Base-by-base conservation (phyloP, 2,888 invertebrate species). In the Oasisia sp. region DNA sequence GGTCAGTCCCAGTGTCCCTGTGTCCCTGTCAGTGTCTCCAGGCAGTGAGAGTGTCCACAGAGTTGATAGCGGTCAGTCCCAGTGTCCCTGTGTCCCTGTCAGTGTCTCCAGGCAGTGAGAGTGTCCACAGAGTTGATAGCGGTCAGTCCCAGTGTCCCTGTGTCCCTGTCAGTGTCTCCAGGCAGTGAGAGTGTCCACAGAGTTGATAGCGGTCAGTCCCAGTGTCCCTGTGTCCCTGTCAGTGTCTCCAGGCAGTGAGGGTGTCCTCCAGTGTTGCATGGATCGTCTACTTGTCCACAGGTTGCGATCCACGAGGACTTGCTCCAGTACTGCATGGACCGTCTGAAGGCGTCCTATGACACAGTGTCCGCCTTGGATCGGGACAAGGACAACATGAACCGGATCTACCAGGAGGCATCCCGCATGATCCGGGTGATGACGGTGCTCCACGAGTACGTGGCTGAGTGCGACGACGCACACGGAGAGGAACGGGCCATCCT, bases 381-480 rank as follows among this genome's bases (percentile, higher is more conserved):
- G 92, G 97, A 97, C 93, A 96, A 97, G 94, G 97, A 97, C 93
- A 96, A 96, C 91, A 96, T 95, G 58, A 96, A 96, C 93, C 96
- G 97, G 93, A 97, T 98, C 45, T 92, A 93, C 74, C 92, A 95
- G 95, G 98, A 98, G 96, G 98, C 98, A 9, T 97, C 98, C 93
- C 97, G 98, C 96, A 98, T 99, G 98, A 95, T 96, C 45, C 97
- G 99, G 94, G 98, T 99, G 92, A 97, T 99, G 96, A 98, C 98
- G 97, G 99, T 99, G 95, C 97, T 99, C 95, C 98, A 98, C 96
- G 99, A 99, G 97, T 99, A 99, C 96, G 97, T 99, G 93, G 98
- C 98, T 95, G 99, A 99, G 97, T 99, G 99, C 97, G 99, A 99
- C 97, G 96, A 96, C 92, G 96, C 96, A 74, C 97, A 96, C 94